phyloP scores from a whole-genome alignment of 2,113 vertebrate species.

The Dendropsophus ebraccatus region DNA sequence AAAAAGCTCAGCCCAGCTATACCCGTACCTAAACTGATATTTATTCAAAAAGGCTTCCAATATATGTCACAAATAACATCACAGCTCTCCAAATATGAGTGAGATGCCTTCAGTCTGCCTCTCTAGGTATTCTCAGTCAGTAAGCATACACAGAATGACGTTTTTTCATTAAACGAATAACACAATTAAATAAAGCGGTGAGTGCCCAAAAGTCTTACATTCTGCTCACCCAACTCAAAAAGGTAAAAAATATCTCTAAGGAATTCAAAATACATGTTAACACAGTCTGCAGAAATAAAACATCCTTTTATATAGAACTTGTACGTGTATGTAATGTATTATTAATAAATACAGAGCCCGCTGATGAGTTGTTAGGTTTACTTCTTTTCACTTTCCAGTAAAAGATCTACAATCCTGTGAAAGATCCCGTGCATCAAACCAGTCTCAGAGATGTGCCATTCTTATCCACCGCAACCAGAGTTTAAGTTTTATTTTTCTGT shows the following conservation, averaged over 20 bases:
- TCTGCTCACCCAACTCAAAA: constrained; percentile 5
- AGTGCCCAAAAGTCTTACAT: constrained; percentile 7
- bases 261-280: constrained; percentile 30
- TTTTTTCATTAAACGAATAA: neutral
- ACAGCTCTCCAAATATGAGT: neutral
- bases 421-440: neutral
- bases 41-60: neutral
- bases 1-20: neutral
- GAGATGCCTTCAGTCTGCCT: neutral
- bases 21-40: neutral
- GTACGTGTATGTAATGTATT: constrained; percentile 1
- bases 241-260: neutral
- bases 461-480: neutral
- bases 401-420: neutral
- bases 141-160: neutral
- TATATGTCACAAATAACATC: neutral
- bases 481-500: neutral
- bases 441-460: neutral
- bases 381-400: neutral
- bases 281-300: neutral
- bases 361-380: neutral
- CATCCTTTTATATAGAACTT: constrained; percentile 5
- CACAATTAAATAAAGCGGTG: neutral
- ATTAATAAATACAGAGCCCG: neutral
- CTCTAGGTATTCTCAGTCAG: neutral